Conservation (phyloP, 1,140 invertebrate genomes). For the Leptopilina clavipes region DNA sequence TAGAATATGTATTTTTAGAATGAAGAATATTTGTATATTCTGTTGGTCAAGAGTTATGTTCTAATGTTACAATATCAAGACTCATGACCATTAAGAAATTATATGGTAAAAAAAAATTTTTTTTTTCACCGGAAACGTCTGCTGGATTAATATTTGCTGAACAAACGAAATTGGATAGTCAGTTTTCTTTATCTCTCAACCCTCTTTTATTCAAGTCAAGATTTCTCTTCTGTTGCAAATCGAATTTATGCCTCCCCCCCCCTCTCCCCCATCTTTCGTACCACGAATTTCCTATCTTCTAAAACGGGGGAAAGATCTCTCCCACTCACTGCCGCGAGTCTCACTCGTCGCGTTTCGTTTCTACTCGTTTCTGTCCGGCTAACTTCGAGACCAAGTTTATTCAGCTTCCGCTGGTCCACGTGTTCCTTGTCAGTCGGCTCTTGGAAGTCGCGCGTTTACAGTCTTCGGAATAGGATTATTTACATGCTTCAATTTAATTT, state of each 20-base stretch:
- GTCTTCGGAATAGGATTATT: neutral
- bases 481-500: neutral
- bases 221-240: conserved; percentile 9
- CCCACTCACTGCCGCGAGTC: too few species aligned
- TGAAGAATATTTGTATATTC: too few species aligned
- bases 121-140: conserved; percentile 32
- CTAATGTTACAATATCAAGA: neutral
- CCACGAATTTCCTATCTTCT: neutral
- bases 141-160: conserved; percentile 7
- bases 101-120: neutral
- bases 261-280: neutral
- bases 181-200: neutral
- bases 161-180: conserved; percentile 19
- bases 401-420: conserved; percentile 36
- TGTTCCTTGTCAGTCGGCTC: conserved; percentile 24
- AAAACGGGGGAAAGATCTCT: too few species aligned
- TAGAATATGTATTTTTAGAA: neutral
- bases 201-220: conserved; percentile 14
- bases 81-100: conserved; percentile 14
- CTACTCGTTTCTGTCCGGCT: neutral
- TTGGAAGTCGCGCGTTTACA: neutral
- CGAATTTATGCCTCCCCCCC: neutral
- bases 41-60: neutral
- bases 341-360: neutral
- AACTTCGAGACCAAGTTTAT: conserved; percentile 46